These are phyloP conservation scores for Thelaira solivaga DNA, from an alignment of 2,888 invertebrate genomes.

Conservation along the genomic window DNA sequence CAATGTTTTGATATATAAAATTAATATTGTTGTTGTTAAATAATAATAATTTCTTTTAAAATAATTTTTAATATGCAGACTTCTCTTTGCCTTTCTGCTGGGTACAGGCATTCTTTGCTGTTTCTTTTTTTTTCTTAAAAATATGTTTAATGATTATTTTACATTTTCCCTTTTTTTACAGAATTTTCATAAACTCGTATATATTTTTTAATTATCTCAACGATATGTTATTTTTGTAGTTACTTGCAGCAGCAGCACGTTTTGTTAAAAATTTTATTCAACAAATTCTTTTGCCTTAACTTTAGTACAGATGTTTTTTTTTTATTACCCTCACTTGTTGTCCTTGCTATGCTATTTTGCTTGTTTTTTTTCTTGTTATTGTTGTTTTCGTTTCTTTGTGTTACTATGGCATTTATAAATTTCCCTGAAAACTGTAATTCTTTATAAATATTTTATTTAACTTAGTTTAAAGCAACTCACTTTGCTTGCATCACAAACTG, in stretches of 20 bases:
- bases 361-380: too few relatives aligned
- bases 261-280: neutral
- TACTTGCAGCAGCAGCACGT: neutral
- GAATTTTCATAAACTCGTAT: too few relatives aligned
- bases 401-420: slow-evolving; percentile 36
- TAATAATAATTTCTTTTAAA: too few relatives aligned
- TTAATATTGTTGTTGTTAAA: too few relatives aligned
- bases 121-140: slow-evolving; percentile 2
- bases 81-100: too few relatives aligned
- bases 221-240: neutral
- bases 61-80: too few relatives aligned
- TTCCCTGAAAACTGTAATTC: neutral
- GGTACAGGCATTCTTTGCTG: too few relatives aligned
- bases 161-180: slow-evolving; percentile 6
- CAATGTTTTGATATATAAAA: too few relatives aligned
- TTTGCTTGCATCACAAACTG: neutral
- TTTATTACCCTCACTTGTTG: too few relatives aligned
- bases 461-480: neutral
- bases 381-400: neutral
- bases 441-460: slow-evolving; percentile 7
- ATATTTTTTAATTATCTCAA: neutral
- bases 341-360: too few relatives aligned
- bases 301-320: too few relatives aligned
- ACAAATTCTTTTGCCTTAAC: neutral
- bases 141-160: slow-evolving; percentile 36